phyloP scores from a whole-genome alignment of 2,888 invertebrate species.

The Ariolimax columbianus region DNA sequence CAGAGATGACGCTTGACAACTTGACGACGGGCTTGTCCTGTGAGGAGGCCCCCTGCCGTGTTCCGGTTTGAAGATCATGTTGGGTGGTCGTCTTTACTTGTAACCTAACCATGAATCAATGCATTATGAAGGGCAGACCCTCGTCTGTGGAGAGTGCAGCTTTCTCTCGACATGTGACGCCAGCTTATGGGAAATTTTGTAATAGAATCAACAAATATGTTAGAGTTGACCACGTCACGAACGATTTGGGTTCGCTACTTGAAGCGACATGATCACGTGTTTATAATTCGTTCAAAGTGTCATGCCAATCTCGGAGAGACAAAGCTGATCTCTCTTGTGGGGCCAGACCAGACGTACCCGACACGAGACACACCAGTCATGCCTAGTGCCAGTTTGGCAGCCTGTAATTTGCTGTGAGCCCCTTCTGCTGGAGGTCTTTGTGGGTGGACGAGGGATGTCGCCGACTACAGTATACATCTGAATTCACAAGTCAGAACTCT shows the following conservation, averaged over 20 bases:
- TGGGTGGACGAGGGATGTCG: background rate
- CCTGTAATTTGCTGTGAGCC: background rate
- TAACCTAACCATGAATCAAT: background rate
- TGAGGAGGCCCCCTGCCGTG: background rate
- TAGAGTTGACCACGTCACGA: background rate
- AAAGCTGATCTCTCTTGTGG: background rate
- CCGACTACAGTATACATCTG: no score
- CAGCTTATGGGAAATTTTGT: conserved; percentile 16
- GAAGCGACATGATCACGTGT: background rate
- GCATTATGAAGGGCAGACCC: background rate
- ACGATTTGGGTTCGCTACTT: background rate
- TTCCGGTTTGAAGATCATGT: background rate
- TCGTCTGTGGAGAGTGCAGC: background rate
- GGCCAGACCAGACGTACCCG: background rate
- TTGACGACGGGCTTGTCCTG: background rate
- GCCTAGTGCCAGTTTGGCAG: background rate
- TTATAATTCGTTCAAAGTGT: background rate
- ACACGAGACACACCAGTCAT: background rate
- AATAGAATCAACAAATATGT: background rate
- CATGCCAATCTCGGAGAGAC: background rate
- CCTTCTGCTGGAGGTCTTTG: background rate
- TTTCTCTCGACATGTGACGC: background rate
- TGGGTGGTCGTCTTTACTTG: conserved; percentile 1
- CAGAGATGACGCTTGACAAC: conserved; percentile 8
- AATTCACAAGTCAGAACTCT: no score